Conservation (phyloP, 2,888 invertebrate species). For the Erebia palarica region DNA sequence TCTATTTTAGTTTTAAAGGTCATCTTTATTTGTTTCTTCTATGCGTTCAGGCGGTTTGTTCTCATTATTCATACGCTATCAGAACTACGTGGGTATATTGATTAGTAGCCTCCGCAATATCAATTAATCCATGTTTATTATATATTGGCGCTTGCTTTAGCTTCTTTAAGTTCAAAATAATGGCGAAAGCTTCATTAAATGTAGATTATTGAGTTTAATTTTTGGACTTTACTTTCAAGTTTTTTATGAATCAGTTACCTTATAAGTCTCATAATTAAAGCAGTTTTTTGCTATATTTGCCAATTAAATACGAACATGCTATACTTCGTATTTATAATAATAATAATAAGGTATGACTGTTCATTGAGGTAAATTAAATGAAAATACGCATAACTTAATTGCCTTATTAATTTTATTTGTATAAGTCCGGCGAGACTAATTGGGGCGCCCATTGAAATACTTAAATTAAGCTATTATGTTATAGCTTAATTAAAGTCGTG, state of each 20-base stretch:
- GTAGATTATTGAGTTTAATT: neutral
- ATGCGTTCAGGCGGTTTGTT: neutral
- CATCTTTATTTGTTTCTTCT: constrained; percentile 24
- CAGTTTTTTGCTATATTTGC: neutral
- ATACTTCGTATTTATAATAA: constrained; percentile 12
- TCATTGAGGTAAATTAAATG: constrained; percentile 8
- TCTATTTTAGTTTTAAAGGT: constrained; percentile 50
- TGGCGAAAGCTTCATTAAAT: neutral
- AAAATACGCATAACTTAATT: constrained; percentile 20
- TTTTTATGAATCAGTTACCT: neutral
- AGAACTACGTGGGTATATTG: too few species aligned
- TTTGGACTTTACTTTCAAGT: neutral
- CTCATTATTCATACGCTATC: constrained; percentile 11
- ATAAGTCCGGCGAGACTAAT: constrained; percentile 26
- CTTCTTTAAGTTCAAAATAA: too few species aligned
- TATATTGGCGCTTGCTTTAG: neutral
- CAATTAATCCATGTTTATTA: neutral
- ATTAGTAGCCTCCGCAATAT: neutral
- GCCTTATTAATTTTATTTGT: constrained; percentile 28
- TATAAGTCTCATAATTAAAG: neutral
- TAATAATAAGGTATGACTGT: neutral
- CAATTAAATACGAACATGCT: neutral
- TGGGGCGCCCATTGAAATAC: constrained; percentile 19
- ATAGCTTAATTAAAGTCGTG: constrained; percentile 31
- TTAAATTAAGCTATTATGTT: constrained; percentile 6